Percentiles rank a stretch among this genome's conserved stretches.
These are phyloP conservation scores for Lordiphosa collinella DNA, from an alignment of 1,140 invertebrate genomes.

Conservation along the genomic window DNA sequence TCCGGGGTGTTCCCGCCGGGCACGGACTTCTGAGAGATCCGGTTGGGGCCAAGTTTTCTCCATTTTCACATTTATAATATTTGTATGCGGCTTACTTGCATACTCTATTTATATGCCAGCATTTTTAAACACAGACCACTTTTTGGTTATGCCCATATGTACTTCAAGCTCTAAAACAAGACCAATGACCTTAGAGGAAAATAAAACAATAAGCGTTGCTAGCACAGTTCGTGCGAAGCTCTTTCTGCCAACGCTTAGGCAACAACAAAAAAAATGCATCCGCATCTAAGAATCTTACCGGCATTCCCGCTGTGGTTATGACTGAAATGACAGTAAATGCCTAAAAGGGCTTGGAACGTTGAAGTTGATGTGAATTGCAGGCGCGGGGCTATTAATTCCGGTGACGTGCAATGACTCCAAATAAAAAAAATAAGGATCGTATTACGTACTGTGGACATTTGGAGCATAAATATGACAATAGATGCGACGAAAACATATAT, in stretches of 20 bases:
- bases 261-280: constrained; percentile 1
- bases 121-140: too few relatives aligned
- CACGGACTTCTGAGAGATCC: too few relatives aligned
- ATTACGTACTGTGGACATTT: background rate
- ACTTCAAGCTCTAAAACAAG: background rate
- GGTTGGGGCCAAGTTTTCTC: too few relatives aligned
- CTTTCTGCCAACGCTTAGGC: background rate
- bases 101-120: too few relatives aligned
- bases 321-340: background rate
- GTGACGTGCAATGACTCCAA: constrained; percentile 9
- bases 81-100: too few relatives aligned
- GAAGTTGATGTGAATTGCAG: constrained; percentile 4
- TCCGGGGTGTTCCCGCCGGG: too few relatives aligned
- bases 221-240: background rate
- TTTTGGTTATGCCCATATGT: too few relatives aligned
- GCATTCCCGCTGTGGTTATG: background rate
- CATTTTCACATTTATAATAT: too few relatives aligned
- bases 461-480: background rate
- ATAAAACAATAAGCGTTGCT: too few relatives aligned
- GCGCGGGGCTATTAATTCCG: constrained; percentile 7
- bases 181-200: constrained; percentile 3
- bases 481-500: background rate
- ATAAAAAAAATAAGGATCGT: background rate
- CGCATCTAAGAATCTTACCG: constrained; percentile 3
- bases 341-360: constrained; percentile 1